Evolutionary conservation across 2,797 vertebrate genomes (phyloP), one percentile per base, ranked within the genome.

Genomic region (Gymnothorax reevesii): DNA sequence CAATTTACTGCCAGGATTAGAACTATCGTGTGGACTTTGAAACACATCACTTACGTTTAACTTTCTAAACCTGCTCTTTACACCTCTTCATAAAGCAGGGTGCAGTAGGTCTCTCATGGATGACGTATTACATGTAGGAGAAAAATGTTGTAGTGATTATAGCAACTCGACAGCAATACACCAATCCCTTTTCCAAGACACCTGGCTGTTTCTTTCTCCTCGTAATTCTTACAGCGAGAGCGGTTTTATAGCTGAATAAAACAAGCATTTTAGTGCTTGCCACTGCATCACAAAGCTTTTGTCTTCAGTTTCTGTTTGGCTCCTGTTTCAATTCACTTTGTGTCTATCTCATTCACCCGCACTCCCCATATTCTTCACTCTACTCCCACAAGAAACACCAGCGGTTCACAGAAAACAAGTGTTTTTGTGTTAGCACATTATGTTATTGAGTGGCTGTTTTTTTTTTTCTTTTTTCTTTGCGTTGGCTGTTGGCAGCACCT

Each of bases 391-490:
- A 13, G 33, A 75, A 42, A 75, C 13, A 17, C 71, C 71, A 75
- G 10, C 27, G 27, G 71, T 75, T 75, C 49, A 33, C 71, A 75
- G 33, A 75, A 75, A 75, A 75, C 27, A 42, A 75, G 71, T 25
- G 27, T 17, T 49, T 66, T 75, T 75, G 10, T 75, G 71, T 75
- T 75, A 33, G 71, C 71, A 75, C 71, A 17, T 75, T 75, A 75
- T 75, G 71, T 75, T 75, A 75, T 75, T 75, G 71, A 75, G 33
- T 75, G 71, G 62, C 62, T n/a, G 62, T 66, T 66, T 66, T 75
- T 27, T 10, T 33, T 42, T 75, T 73, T 25, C 33, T 73, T 33
- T 73, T 42, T 73, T 33, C 27, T 73, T 42, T 73, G 9, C 27
- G 49, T 49, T 20, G 71, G 33, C 33, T 75, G 71, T 75, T 75